Percentiles rank a stretch among this genome's conserved stretches.
phyloP scores from a whole-genome alignment of 2,888 invertebrate genomes.

The Apamea sordens region DNA sequence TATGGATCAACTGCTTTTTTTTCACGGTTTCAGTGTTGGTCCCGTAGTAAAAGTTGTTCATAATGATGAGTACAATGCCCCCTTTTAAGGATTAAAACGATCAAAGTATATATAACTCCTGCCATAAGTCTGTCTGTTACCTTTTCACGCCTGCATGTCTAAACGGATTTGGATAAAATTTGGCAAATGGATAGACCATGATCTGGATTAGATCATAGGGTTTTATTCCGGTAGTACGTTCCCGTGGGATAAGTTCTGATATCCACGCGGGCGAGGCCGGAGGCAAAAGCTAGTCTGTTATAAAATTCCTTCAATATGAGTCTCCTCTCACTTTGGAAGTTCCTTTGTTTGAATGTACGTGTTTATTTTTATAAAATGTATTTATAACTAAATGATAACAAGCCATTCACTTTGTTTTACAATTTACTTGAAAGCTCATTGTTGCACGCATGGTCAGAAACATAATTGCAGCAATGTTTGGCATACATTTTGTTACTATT shows the following conservation, averaged over 20 bases:
- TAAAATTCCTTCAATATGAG: constrained; percentile 6
- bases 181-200: too few species aligned
- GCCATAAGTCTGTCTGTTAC: too few species aligned
- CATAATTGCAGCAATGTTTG: not conserved
- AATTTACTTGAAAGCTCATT: constrained; percentile 11
- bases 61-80: too few species aligned
- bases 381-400: constrained; percentile 16
- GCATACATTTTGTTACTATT: not conserved
- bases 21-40: too few species aligned
- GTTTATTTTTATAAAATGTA: constrained; percentile 34
- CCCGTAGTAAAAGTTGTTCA: too few species aligned
- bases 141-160: too few species aligned
- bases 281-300: not conserved
- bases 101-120: too few species aligned
- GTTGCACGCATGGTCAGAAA: constrained; percentile 9
- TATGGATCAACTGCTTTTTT: too few species aligned
- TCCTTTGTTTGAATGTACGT: constrained; percentile 38
- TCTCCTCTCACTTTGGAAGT: constrained; percentile 5
- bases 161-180: too few species aligned
- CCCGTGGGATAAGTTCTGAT: not conserved
- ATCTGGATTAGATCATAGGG: too few species aligned
- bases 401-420: constrained; percentile 30
- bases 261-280: not conserved
- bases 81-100: too few species aligned
- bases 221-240: not conserved